Percentiles rank a stretch among this genome's conserved stretches.
phyloP scores from a whole-genome alignment of 1,140 invertebrate species.

The Caenorhabditis inopinata region DNA sequence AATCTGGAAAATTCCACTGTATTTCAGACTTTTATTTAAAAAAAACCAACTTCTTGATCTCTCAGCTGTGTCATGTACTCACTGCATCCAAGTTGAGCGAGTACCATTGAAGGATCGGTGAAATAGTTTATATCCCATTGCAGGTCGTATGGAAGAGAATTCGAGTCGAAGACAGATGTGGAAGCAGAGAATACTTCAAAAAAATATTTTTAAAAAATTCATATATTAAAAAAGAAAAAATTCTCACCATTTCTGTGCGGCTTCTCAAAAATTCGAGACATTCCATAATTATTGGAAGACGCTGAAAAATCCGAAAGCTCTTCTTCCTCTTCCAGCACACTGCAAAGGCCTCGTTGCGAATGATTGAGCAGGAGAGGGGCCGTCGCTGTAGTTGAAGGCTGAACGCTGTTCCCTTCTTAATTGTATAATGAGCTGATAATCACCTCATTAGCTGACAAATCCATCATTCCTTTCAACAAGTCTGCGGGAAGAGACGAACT shows the following conservation, averaged over 20 bases:
- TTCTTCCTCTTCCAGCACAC: slow-evolving; percentile 35
- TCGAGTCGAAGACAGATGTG: slow-evolving; percentile 56
- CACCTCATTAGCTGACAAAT: not conserved
- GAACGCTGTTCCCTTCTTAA: not conserved
- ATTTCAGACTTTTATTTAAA: not conserved
- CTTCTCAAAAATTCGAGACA: not conserved
- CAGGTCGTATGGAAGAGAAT: slow-evolving; percentile 40
- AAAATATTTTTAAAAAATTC: not conserved
- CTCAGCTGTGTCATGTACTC: slow-evolving; percentile 61
- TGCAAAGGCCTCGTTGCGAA: slow-evolving; percentile 24
- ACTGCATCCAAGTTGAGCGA: slow-evolving; percentile 60
- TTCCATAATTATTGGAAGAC: slow-evolving; percentile 30
- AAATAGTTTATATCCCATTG: slow-evolving; percentile 60
- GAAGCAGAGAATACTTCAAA: slow-evolving; percentile 57
- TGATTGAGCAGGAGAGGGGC: not conserved
- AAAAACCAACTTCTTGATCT: slow-evolving; percentile 58
- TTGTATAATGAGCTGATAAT: not conserved
- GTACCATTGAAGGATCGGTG: slow-evolving; percentile 58
- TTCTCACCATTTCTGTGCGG: not conserved
- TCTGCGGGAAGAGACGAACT: slow-evolving; percentile 62
- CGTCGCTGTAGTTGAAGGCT: not conserved
- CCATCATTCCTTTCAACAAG: slow-evolving; percentile 49
- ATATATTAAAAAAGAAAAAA: not conserved
- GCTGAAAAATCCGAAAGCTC: slow-evolving; percentile 40
- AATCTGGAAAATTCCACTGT: slow-evolving; percentile 54